Evolutionary conservation across 1,140 invertebrate genomes (phyloP), one percentile per base, ranked within the genome.

Genomic region (Sminthurides bifidus): DNA sequence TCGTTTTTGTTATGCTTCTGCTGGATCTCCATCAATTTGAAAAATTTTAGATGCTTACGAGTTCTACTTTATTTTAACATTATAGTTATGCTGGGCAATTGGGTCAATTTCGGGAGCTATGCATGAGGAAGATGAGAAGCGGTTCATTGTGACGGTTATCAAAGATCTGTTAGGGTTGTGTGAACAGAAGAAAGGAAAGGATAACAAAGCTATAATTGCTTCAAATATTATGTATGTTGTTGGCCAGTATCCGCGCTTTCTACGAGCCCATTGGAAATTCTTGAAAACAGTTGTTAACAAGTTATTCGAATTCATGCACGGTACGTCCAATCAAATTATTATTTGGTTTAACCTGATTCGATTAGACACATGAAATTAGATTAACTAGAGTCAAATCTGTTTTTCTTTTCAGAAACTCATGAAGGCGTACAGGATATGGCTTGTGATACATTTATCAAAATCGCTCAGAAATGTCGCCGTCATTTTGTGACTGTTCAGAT

Each of bases 151-250:
- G 44, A 95, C 93, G 52, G 96, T 99, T 31, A 99, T 99, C 59
- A 97, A 98, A 74, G 95, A 99, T 73, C 76, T 99, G 48, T 77
- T 99, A 30, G 93, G 93, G 2, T 73, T 99, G 12, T 99, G 96
- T 74, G 96, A 99, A 72, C 94, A 98, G 70, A 99, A 99, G 71
- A 86, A 96, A 66, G 95, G 95, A 10, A 99, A 99, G 76, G 95
- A 99, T 73, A 99, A 99, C 72, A 99, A 99, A 75, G 96, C 96
- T 44, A 98, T 58, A 98, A 96, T 99, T 68, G 96, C 96, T 5
- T 97, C 93, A 57, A 98, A 99, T 72, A 99, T 99, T 61, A 99
- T 99, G 96, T 99, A 99, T 73, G 95, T 99, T 59, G 96, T 99
- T 30, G 96, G 96, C 24, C 96, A 99, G 70, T 99, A 99, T 77